Base-by-base conservation (phyloP, 2,888 invertebrate species). In the Aphrophora alni region DNA sequence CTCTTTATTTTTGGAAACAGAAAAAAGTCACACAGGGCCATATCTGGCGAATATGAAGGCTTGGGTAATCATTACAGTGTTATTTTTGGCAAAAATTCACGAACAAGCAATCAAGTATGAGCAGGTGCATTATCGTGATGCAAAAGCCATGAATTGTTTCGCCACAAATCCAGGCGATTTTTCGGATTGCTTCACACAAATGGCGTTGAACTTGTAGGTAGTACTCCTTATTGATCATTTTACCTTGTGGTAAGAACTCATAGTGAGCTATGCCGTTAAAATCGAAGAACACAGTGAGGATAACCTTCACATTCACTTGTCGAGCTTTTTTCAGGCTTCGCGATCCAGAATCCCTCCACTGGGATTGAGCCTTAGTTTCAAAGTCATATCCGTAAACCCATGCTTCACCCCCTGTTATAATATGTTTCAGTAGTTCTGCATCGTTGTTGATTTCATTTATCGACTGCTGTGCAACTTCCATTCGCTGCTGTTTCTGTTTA, bases 291-390 rank as follows among this genome's bases (percentile, higher is more conserved):
- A 80, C 75, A 73, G 82, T 84, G 75, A 83, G 75, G 81, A 84
- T 78, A 38, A 81, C 80, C 79, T 83, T 83, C 74, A 83, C 82
- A 3, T 72, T 75, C 28, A 82, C 82, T 74, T 83, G 83, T 21
- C 80, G 81, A 44, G 80, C 77, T 70, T 68, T 68, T 75, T 78
- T 74, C 21, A 27, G 78, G 89, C 88, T 84, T 88, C 90, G 82
- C 68, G 38, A 77, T 28, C 70, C 72, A 73, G 74, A 72, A 73
- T 44, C 59, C 33, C 44, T 79, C 73, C 74, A 59, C 28, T 75
- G 59, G 44, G 68, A 74, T 1, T 73, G 59, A 74, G 74, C 25
- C 79, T 79, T 79, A 25, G 71, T 71, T 71, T 86, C 84, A 59
- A 84, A 78, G 83, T 85, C 85, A 83, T 85, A 85, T 68, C 82